Conservation (phyloP, 2,888 invertebrate species). For the Dynastes hyllus region DNA sequence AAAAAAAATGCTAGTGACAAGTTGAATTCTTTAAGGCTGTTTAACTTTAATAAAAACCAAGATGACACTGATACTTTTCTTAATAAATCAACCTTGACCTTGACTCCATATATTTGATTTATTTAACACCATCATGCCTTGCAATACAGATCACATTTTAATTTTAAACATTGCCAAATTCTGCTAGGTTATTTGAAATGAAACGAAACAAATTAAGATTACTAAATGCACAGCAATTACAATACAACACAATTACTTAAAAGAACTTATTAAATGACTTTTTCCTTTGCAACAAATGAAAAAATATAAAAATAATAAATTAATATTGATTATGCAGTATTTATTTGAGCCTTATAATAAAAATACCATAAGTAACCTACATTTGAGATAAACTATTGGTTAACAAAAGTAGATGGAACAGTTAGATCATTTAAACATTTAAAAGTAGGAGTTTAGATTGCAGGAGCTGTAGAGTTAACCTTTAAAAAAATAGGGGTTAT, state of each 20-base stretch:
- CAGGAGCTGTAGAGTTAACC: not conserved
- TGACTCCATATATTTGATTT: conserved; percentile 7
- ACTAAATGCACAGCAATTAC: not conserved
- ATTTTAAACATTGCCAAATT: not conserved
- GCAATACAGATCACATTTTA: conserved; percentile 7
- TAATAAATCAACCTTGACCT: conserved; percentile 16
- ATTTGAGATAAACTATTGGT: not conserved
- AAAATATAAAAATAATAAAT: not conserved
- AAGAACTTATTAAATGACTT: not conserved
- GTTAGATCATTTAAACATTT: too few relatives aligned
- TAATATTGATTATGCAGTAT: not conserved
- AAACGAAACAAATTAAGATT: not conserved
- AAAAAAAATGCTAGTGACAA: not conserved
- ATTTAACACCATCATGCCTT: not conserved
- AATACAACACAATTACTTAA: not conserved
- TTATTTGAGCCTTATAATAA: not conserved
- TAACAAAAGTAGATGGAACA: too few relatives aligned
- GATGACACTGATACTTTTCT: not conserved
- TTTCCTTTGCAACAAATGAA: not conserved
- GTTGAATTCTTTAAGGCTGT: not conserved
- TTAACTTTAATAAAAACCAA: not conserved
- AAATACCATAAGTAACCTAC: not conserved
- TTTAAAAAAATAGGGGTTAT: not conserved
- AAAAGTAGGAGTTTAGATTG: too few relatives aligned
- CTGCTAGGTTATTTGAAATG: not conserved